phyloP scores from a whole-genome alignment of 2,888 invertebrate species.

The Itoplectis maculator region DNA sequence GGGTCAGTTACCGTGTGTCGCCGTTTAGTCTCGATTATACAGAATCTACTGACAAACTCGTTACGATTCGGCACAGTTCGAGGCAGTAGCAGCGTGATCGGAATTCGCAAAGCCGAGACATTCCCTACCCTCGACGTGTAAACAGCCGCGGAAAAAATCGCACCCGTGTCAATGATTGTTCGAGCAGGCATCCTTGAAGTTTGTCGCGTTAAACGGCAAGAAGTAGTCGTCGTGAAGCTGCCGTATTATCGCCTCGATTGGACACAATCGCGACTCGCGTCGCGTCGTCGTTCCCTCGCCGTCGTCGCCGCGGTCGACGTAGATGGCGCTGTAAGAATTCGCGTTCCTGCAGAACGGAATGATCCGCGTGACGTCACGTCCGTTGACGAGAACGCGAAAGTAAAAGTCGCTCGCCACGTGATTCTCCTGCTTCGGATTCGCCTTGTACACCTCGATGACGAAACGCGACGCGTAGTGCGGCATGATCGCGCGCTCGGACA shows the following conservation, averaged over 20 bases:
- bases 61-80: constrained; percentile 25
- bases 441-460: constrained; percentile 94
- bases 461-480: constrained; percentile 95
- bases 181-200: constrained; percentile 93
- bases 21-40: constrained; percentile 6
- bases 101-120: constrained; percentile 5
- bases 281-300: constrained; percentile 84
- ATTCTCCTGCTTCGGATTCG: constrained; percentile 87
- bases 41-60: constrained; percentile 1
- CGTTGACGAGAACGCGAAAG: constrained; percentile 94
- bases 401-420: constrained; percentile 89
- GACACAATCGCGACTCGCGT: constrained; percentile 90
- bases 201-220: constrained; percentile 92
- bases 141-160: background rate
- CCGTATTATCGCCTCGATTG: constrained; percentile 94
- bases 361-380: constrained; percentile 93
- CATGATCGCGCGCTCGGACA: constrained; percentile 86
- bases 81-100: constrained; percentile 8
- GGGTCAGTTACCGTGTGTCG: constrained; percentile 29
- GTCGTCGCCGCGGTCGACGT: constrained; percentile 78
- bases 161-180: constrained; percentile 60
- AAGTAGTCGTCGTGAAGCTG: constrained; percentile 96
- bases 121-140: background rate
- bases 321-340: constrained; percentile 85
- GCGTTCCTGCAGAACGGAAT: constrained; percentile 91